Base-by-base conservation (phyloP, 2,888 invertebrate species). In the Nymphalis polychloros region DNA sequence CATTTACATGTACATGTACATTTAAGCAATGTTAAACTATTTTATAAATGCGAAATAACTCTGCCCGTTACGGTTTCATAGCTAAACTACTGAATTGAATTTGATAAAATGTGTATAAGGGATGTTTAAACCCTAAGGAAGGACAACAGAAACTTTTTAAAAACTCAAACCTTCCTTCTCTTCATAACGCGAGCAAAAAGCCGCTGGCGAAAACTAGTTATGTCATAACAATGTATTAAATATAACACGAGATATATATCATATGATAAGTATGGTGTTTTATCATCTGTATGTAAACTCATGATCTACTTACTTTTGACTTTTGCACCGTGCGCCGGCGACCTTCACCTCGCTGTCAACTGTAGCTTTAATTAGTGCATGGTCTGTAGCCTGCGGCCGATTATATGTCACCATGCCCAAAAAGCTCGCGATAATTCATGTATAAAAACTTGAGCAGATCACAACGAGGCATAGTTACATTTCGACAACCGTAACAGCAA, bases 361-460 rank as follows among this genome's bases (percentile, higher is more conserved):
- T 70, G 73, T 35, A 62, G 23, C 59, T 72, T 78, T 80, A 81
- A 79, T 81, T 77, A 78, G 74, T 73, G 73, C 71, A 68, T 77
- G 80, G 75, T 69, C 68, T 59, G 67, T 63, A 63, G 71, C 74
- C 73, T 63, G 72, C 66, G 77, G 79, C 76, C 41, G 49, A 47
- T 63, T 69, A 69, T 62, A 70, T 78, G 76, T 78, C 79, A 77
- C 75, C 76, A 74, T 75, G 74, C 67, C 70, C 70, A 76, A 76
- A 75, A 76, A 73, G 70, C 74, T 79, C 74, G 77, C 77, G 76
- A 79, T 71, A 74, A 73, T 69, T 67, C 74, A 73, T 73, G 81
- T 90, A 90, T 89, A 90, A 82, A 90, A 86, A 82, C 80, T 84
- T 78, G 75, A 72, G 74, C 80, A 73, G 74, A 71, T 75, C 76